These are phyloP conservation scores for Mixornis gularis DNA, from an alignment of 2,113 vertebrate genomes.

Conservation along the genomic window DNA sequence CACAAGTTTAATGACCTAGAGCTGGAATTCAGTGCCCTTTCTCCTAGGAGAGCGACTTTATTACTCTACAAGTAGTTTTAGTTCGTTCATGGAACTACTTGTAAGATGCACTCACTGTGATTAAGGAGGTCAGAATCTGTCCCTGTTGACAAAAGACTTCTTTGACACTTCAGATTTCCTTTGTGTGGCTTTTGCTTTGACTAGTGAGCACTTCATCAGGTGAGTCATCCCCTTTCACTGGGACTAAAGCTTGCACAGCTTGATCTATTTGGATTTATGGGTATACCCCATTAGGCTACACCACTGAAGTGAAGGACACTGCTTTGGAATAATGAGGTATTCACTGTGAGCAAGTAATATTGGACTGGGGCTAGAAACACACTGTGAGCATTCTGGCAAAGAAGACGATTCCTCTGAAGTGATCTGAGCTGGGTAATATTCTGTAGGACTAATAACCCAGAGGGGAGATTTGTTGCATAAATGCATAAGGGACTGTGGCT, in stretches of 20 bases:
- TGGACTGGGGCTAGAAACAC: not conserved
- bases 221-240: conserved; percentile 30
- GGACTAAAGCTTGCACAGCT: conserved; percentile 41
- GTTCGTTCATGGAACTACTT: not conserved
- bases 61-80: not conserved
- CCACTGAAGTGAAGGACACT: not conserved
- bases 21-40: not conserved
- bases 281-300: not conserved
- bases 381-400: not conserved
- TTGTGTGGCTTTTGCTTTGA: conserved; percentile 13
- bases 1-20: conserved; percentile 14
- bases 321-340: conserved; percentile 13
- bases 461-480: not conserved
- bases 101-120: not conserved
- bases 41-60: not conserved
- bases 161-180: not conserved
- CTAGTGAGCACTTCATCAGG: conserved; percentile 35
- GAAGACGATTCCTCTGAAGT: not conserved
- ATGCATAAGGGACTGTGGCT: not conserved
- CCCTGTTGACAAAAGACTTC: conserved; percentile 17
- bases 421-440: not conserved
- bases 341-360: not conserved
- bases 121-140: conserved; percentile 16
- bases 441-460: not conserved
- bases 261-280: conserved; percentile 28